These are phyloP conservation scores for Galago senegalensis DNA, from an alignment of 2,797 vertebrate species.

Conservation along the genomic window DNA sequence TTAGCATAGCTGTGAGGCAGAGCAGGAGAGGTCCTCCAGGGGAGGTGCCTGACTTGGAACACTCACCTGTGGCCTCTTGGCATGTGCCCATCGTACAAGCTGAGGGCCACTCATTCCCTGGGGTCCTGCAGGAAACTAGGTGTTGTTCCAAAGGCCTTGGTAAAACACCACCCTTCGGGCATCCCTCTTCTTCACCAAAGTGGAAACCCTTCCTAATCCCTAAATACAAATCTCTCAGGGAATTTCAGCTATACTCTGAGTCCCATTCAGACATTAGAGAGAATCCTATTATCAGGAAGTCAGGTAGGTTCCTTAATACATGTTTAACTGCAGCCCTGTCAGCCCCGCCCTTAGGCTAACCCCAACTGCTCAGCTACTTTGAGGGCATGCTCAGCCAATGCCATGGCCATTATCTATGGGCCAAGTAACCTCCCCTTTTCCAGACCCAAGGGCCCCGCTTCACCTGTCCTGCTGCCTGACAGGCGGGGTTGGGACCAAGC, in stretches of 20 bases:
- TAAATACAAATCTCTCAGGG: not conserved
- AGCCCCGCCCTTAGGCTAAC: not conserved
- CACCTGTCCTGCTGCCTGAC: not conserved
- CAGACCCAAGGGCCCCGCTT: not conserved
- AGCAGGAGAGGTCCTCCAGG: not conserved
- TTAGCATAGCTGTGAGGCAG: not conserved
- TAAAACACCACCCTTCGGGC: not conserved
- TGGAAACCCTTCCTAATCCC: not conserved
- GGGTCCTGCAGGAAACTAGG: not conserved
- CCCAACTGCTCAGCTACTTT: not conserved
- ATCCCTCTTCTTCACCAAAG: not conserved
- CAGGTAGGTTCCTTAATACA: not conserved
- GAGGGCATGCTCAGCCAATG: not conserved
- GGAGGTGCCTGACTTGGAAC: not conserved
- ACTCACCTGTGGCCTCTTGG: not conserved
- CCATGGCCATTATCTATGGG: not conserved
- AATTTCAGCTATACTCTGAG: not conserved
- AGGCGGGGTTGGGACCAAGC: not conserved
- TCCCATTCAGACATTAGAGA: not conserved
- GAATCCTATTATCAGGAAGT: not conserved
- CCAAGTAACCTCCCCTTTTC: accelerated
- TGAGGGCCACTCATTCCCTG: not conserved
- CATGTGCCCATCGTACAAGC: not conserved
- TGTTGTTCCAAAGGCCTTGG: not conserved
- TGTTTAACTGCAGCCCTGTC: accelerated